Percentiles rank a stretch among this genome's conserved stretches.
These are phyloP conservation scores for Macrosoma leucophasiata DNA, from an alignment of 2,888 invertebrate species.

Conservation along the genomic window DNA sequence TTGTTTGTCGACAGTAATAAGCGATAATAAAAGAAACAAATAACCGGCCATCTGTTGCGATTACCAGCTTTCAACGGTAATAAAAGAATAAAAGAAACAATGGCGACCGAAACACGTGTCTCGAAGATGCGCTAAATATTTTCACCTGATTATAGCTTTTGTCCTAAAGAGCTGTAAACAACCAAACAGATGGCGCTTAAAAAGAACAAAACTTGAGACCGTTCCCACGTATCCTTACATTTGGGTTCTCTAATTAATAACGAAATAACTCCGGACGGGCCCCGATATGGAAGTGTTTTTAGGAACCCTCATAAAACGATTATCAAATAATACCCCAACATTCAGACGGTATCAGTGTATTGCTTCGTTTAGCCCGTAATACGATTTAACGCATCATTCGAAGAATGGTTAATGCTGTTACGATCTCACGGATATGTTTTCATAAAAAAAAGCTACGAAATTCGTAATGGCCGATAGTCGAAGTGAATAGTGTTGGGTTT, in stretches of 20 bases:
- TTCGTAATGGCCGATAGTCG: too few species aligned
- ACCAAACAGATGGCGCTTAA: slow-evolving; percentile 53
- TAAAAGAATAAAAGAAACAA: slow-evolving; percentile 47
- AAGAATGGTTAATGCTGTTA: slow-evolving; percentile 40
- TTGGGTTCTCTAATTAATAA: slow-evolving; percentile 63
- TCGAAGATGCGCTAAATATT: slow-evolving; percentile 46
- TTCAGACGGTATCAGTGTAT: slow-evolving; percentile 51
- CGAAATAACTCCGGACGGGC: slow-evolving; percentile 46
- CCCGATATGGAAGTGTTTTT: slow-evolving; percentile 63
- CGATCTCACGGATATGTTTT: slow-evolving; percentile 37
- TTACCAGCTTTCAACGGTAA: slow-evolving; percentile 33
- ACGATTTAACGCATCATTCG: slow-evolving; percentile 59
- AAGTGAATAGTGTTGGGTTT: too few species aligned
- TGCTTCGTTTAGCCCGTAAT: slow-evolving; percentile 49
- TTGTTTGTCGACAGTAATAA: slow-evolving; percentile 26
- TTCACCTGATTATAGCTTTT: slow-evolving; percentile 58
- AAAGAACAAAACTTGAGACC: slow-evolving; percentile 36
- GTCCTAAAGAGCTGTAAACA: slow-evolving; percentile 39
- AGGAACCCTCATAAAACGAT: slow-evolving; percentile 69
- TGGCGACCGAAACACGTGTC: slow-evolving; percentile 37
- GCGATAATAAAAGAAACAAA: slow-evolving; percentile 39
- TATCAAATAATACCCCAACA: slow-evolving; percentile 61
- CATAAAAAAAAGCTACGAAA: slow-evolving; percentile 18
- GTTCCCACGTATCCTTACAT: slow-evolving; percentile 67
- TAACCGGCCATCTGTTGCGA: slow-evolving; percentile 54